These are phyloP conservation scores for Drosophila setifemur DNA, from an alignment of 1,140 invertebrate genomes.

Conservation along the genomic window DNA sequence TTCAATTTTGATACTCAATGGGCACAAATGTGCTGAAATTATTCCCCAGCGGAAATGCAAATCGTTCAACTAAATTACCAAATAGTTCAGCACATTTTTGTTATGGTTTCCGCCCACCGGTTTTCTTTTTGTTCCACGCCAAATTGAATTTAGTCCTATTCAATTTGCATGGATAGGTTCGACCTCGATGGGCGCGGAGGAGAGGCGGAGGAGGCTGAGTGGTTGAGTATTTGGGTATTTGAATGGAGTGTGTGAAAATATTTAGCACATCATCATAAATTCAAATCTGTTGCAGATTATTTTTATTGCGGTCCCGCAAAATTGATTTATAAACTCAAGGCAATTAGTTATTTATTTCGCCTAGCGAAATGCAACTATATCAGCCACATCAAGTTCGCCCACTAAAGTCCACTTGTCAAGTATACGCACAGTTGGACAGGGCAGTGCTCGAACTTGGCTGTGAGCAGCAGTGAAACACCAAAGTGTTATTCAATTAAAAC, in stretches of 20 bases:
- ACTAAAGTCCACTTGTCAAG: neutral
- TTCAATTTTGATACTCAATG: conserved; percentile 47
- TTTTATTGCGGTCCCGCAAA: conserved; percentile 14
- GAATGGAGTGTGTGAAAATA: conserved; percentile 35
- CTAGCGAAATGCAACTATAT: neutral
- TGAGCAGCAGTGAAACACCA: conserved; percentile 23
- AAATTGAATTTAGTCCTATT: conserved; percentile 51
- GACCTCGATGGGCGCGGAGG: neutral
- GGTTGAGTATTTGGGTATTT: conserved; percentile 1
- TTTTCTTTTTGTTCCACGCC: conserved; percentile 7
- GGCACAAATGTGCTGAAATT: conserved; percentile 43
- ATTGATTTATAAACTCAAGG: conserved; percentile 17
- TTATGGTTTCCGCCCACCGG: neutral
- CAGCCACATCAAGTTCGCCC: conserved; percentile 3
- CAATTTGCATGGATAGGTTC: conserved; percentile 41
- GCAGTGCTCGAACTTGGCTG: conserved; percentile 17
- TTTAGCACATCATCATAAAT: conserved; percentile 20
- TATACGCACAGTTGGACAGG: conserved; percentile 6
- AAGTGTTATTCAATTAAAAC: conserved; percentile 73
- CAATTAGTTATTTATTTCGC: conserved; percentile 12
- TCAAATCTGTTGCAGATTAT: conserved; percentile 6
- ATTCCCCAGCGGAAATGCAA: conserved; percentile 45
- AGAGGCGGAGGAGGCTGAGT: neutral
- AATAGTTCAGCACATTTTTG: conserved; percentile 19
- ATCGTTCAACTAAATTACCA: conserved; percentile 44